Conservation (phyloP, 2,113 vertebrate genomes). For the Brachypteracias leptosomus region DNA sequence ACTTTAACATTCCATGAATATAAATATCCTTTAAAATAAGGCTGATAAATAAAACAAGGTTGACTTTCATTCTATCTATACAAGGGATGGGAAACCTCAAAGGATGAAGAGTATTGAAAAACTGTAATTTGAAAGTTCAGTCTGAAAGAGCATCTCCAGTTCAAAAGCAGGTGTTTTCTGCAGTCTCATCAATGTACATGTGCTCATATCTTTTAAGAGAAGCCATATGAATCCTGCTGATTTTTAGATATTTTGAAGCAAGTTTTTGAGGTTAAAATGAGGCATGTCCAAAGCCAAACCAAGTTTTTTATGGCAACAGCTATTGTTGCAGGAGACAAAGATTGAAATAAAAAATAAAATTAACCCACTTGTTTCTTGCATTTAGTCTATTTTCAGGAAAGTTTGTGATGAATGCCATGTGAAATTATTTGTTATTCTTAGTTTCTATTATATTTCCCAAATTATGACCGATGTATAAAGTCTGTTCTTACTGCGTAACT, state of each 20-base stretch:
- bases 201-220: background rate
- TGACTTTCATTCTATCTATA: background rate
- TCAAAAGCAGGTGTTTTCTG: background rate
- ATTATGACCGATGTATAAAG: background rate
- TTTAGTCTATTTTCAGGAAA: background rate
- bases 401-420: background rate
- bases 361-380: background rate
- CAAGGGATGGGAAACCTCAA: background rate
- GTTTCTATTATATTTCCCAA: background rate
- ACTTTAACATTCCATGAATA: background rate
- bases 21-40: background rate
- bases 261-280: background rate
- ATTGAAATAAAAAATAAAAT: too few relatives aligned
- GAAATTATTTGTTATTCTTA: background rate
- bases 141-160: background rate
- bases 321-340: background rate
- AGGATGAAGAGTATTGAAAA: background rate
- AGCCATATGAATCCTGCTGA: background rate
- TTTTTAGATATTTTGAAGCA: background rate
- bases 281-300: background rate
- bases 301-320: background rate
- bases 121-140: background rate
- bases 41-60: background rate
- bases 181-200: background rate
- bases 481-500: background rate